Evolutionary conservation across 2,888 invertebrate species (phyloP).

Genomic region (Dynastes maya): DNA sequence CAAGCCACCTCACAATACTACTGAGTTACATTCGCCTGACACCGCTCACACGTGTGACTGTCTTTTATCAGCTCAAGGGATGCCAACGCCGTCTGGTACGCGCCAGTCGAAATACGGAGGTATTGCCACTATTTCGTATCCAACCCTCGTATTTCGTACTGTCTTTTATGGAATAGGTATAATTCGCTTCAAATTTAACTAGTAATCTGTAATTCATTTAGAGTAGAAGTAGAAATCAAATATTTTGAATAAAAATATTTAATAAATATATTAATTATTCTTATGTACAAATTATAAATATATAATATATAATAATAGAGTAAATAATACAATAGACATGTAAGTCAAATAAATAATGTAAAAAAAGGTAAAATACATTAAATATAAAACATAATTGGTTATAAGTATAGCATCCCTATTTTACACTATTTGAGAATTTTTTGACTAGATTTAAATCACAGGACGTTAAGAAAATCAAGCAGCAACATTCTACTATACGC

Average conservation of each 20-base stretch:
- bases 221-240: too few relatives aligned
- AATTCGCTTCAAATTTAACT: too few relatives aligned
- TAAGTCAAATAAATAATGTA: slow-evolving; percentile 3
- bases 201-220: too few relatives aligned
- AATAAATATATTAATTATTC: slow-evolving; percentile 25
- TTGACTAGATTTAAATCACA: slow-evolving; percentile 38
- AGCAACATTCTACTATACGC: slow-evolving; percentile 6
- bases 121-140: too few relatives aligned
- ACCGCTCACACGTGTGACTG: too few relatives aligned
- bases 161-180: too few relatives aligned
- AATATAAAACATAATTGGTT: background rate
- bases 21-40: too few relatives aligned
- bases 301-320: slow-evolving; percentile 27
- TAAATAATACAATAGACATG: background rate
- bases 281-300: slow-evolving; percentile 26
- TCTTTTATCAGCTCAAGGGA: too few relatives aligned
- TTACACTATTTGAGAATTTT: slow-evolving; percentile 15
- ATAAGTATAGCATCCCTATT: background rate
- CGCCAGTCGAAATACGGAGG: too few relatives aligned
- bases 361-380: slow-evolving; percentile 7
- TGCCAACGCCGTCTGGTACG: too few relatives aligned
- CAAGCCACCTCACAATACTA: too few relatives aligned
- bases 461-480: slow-evolving; percentile 9
- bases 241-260: slow-evolving; percentile 32
- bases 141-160: too few relatives aligned